phyloP scores from a whole-genome alignment of 2,797 vertebrate species.

The Antennarius maculatus region DNA sequence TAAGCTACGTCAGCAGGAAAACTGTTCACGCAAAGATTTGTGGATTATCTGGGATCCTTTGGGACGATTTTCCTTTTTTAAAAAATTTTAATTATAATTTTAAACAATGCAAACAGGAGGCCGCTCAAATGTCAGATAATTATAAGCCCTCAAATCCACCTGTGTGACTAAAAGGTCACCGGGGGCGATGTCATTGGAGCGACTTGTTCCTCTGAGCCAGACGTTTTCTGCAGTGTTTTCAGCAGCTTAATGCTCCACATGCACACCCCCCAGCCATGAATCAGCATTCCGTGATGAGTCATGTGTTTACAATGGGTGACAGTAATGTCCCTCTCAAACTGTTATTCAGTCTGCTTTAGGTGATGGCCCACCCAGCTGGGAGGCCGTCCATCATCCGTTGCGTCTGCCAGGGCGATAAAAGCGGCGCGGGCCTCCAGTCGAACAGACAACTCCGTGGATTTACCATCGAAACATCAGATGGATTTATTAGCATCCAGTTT shows the following conservation, averaged over 20 bases:
- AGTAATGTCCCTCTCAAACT: slow-evolving; percentile 23
- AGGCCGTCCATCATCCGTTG: slow-evolving; percentile 36
- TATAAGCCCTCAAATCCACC: too few relatives aligned
- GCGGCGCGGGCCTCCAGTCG: slow-evolving; percentile 39
- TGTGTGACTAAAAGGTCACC: background rate
- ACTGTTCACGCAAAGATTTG: too few relatives aligned
- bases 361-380: slow-evolving; percentile 25
- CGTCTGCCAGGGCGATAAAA: slow-evolving; percentile 51
- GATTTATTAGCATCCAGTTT: slow-evolving; percentile 59
- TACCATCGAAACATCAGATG: slow-evolving; percentile 62
- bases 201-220: background rate
- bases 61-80: too few relatives aligned
- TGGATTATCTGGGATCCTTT: too few relatives aligned
- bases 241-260: too few relatives aligned
- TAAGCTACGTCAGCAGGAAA: background rate
- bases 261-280: slow-evolving; percentile 1
- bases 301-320: slow-evolving; percentile 42
- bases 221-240: background rate
- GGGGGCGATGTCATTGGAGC: too few relatives aligned
- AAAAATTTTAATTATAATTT: too few relatives aligned
- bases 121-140: too few relatives aligned
- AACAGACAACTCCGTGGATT: slow-evolving; percentile 63
- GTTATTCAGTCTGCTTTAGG: slow-evolving; percentile 42
- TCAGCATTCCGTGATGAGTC: slow-evolving; percentile 32
- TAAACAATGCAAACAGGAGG: too few relatives aligned